Base-by-base conservation (phyloP, 2,113 vertebrate genomes). In the Thryonomys swinderianus region DNA sequence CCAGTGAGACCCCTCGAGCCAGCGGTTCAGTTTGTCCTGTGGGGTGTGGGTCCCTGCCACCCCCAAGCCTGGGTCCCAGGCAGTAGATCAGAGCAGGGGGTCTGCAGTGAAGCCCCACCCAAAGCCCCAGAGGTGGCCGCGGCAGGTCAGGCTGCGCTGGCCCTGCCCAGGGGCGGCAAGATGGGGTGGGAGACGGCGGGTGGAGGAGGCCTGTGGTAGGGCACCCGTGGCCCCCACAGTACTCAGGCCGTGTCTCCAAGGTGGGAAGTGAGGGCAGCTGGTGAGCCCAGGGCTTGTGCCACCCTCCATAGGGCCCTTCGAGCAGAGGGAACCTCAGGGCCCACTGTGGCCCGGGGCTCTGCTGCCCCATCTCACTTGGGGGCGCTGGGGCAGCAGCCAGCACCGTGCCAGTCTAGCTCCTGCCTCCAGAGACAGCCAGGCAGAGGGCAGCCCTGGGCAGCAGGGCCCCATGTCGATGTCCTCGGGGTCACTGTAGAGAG, bases 1-100 rank as follows among this genome's bases (percentile, higher is more conserved):
- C 76, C 32, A 1, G 18, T 2, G 0, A 0, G 32, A 67, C 87
- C 55, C 51, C 4, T n/a, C 0, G 0, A 6, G 69, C 71, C 32
- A 42, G 34, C 3, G 17, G 30, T 13, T 37, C 30, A 0, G 1
- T 8, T 5, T 30, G 0, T 27, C 74, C 34, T 76, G 27, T 3
- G 7, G 42, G 30, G 64, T n/a, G 42, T 37, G 55, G 45, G 11
- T n/a, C 20, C 21, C 9, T 0, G 51, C 40, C 18, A 79, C 5
- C 5, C 20, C 21, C 27, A 32, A 20, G 30, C 17, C 11, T 4
- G 1, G 13, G 18, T n/a, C 30, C 18, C 8, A 0, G 18, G 66
- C 14, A 32, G 32, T 61, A 55, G 30, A 30, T 0, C 1, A 27
- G 74, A 55, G 4, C 64, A 42, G 27, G 25, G 57, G 34, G 27